Conservation (phyloP, 2,797 vertebrate species). For the Pristis pectinata region DNA sequence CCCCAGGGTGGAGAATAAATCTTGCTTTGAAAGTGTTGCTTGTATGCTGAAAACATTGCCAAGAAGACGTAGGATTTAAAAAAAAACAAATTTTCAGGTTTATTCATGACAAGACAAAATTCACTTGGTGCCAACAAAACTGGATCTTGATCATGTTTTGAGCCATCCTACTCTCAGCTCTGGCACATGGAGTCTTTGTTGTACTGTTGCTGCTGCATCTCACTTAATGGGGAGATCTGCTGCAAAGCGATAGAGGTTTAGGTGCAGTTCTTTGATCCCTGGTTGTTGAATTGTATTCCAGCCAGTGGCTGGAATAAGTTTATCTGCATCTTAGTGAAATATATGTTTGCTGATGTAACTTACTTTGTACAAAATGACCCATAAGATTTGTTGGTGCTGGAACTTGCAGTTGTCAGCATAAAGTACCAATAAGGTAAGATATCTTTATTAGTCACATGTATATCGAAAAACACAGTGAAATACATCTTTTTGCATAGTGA, state of each 20-base stretch:
- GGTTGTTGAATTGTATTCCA: background rate
- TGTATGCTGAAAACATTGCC: background rate
- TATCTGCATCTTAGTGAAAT: background rate
- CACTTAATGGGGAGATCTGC: background rate
- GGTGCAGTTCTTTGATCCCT: background rate
- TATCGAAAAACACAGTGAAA: no score
- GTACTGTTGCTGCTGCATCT: background rate
- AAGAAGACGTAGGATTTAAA: no score
- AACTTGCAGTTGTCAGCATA: background rate
- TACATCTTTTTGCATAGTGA: no score
- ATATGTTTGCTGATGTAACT: background rate
- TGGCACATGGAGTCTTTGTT: background rate
- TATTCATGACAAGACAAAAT: background rate
- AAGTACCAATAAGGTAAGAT: background rate
- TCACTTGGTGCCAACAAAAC: background rate
- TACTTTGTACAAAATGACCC: background rate
- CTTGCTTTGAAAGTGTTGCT: background rate
- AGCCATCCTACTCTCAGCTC: background rate
- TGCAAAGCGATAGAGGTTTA: background rate
- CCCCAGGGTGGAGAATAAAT: background rate
- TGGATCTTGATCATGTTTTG: background rate
- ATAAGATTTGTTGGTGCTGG: no score
- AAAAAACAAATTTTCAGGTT: background rate
- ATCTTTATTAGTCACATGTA: no score
- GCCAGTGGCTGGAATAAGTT: background rate